These are phyloP conservation scores for Vannuccia rotundouncinata DNA, from an alignment of 2,888 invertebrate genomes.

Conservation along the genomic window DNA sequence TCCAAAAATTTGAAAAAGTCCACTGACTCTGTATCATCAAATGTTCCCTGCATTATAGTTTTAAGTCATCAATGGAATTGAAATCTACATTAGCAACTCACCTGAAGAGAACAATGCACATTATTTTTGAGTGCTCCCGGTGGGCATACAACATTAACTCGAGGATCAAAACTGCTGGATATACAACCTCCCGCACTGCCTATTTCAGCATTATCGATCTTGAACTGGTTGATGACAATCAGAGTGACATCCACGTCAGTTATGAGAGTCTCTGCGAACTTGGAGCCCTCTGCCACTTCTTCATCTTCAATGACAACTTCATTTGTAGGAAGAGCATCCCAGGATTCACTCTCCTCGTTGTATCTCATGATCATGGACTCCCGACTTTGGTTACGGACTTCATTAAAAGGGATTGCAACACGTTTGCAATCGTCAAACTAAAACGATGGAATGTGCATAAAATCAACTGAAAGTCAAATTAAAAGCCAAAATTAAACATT, in stretches of 20 bases:
- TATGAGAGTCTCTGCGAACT: constrained; percentile 7
- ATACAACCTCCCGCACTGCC: background rate
- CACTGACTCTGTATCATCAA: too few species aligned
- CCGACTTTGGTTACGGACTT: background rate
- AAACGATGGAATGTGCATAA: too few species aligned
- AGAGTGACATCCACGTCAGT: background rate
- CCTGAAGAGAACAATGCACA: background rate
- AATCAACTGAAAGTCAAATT: background rate
- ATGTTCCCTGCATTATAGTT: too few species aligned
- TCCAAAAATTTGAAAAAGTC: too few species aligned
- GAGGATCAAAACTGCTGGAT: constrained; percentile 10
- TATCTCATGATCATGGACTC: background rate
- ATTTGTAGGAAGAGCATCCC: background rate
- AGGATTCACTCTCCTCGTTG: background rate
- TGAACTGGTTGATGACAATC: constrained; percentile 3
- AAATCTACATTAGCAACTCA: too few species aligned
- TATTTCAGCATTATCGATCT: background rate
- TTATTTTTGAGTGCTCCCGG: background rate
- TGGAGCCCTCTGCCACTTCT: background rate
- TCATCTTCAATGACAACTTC: background rate
- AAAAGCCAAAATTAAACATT: background rate
- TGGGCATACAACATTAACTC: background rate
- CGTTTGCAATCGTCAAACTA: background rate
- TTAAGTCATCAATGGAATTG: too few species aligned
- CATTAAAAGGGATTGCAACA: background rate